A percentile compares a stretch with the other conserved stretches of the same genome.
Evolutionary conservation across 2,797 vertebrate species (phyloP).

Genomic region (Argya squamiceps): DNA sequence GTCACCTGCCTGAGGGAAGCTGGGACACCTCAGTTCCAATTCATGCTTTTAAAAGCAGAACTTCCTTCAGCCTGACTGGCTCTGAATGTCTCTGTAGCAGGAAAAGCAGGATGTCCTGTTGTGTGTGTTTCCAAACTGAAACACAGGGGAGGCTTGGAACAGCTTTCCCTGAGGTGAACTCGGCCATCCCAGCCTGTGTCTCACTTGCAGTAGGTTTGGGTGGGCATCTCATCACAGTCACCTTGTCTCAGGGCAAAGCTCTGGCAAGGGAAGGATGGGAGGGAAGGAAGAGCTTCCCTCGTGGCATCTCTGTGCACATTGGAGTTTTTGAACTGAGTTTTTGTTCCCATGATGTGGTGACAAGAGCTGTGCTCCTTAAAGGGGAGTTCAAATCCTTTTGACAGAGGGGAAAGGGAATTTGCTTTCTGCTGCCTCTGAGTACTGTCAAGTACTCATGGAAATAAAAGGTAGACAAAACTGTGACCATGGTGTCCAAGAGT

Average conservation of each 20-base stretch:
- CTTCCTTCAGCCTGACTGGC: not conserved
- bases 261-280: not conserved
- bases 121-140: not conserved
- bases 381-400: not conserved
- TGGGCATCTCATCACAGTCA: not conserved
- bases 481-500: fast-evolving
- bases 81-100: not conserved
- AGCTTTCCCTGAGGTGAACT: not conserved
- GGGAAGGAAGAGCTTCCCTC: not conserved
- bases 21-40: not conserved
- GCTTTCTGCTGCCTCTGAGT: not conserved
- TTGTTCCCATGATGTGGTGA: not conserved
- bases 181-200: not conserved
- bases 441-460: not conserved
- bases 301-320: fast-evolving
- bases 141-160: not conserved
- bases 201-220: not conserved
- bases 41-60: not conserved
- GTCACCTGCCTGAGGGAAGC: not conserved
- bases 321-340: not conserved
- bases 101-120: not conserved
- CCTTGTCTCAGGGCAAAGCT: not conserved
- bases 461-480: not conserved
- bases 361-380: not conserved
- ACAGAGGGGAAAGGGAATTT: not conserved